phyloP scores from a whole-genome alignment of 2,888 invertebrate species.

The Catocala nupta region DNA sequence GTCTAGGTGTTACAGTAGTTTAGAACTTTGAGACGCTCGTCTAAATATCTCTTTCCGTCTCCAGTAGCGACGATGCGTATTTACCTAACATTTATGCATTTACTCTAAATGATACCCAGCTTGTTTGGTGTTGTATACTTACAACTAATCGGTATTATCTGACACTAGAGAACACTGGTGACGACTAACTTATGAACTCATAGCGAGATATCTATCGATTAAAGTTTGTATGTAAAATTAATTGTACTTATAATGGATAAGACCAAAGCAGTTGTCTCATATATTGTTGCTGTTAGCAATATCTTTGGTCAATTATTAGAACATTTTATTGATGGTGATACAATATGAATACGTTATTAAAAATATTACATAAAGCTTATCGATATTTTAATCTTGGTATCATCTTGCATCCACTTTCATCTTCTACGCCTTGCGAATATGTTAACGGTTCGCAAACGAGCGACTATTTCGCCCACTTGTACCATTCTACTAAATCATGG shows the following conservation, averaged over 20 bases:
- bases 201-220: conserved; percentile 59
- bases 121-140: conserved; percentile 72
- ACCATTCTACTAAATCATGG: not conserved
- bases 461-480: conserved; percentile 6
- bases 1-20: conserved; percentile 81
- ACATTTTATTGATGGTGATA: conserved; percentile 77
- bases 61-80: conserved; percentile 64
- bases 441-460: conserved; percentile 16
- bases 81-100: conserved; percentile 66
- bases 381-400: conserved; percentile 70
- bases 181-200: conserved; percentile 62
- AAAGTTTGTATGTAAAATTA: conserved; percentile 70
- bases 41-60: conserved; percentile 63
- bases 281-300: conserved; percentile 82
- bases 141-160: conserved; percentile 64
- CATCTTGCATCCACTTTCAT: conserved; percentile 46
- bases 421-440: conserved; percentile 23
- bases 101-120: conserved; percentile 71
- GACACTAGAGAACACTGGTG: conserved; percentile 59
- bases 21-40: conserved; percentile 60
- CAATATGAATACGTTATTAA: conserved; percentile 74
- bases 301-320: conserved; percentile 87
- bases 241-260: conserved; percentile 79
- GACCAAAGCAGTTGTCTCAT: conserved; percentile 81
- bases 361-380: conserved; percentile 68